phyloP scores from a whole-genome alignment of 2,113 vertebrate genomes.

The Amia ocellicauda region DNA sequence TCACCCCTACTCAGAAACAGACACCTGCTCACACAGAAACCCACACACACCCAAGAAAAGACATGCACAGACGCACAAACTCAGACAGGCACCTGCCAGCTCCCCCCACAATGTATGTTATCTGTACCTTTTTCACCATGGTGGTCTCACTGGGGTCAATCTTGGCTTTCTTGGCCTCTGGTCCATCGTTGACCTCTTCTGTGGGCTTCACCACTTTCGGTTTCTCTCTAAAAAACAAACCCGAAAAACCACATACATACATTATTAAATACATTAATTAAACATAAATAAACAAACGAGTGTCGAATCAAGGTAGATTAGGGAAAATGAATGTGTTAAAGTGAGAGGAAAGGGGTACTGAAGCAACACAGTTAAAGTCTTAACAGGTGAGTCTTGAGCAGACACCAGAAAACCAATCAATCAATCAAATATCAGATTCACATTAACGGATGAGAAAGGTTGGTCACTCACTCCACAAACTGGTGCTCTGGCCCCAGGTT shows the following conservation, averaged over 20 bases:
- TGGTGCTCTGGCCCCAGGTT: slow-evolving; percentile 82
- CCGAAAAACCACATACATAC: not conserved
- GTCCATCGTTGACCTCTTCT: slow-evolving; percentile 68
- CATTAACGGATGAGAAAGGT: too few species aligned
- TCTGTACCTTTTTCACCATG: slow-evolving; percentile 93
- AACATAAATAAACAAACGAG: not conserved
- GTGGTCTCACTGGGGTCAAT: slow-evolving; percentile 77
- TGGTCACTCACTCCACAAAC: slow-evolving; percentile 91
- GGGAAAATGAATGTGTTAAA: too few species aligned
- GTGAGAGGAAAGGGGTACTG: too few species aligned
- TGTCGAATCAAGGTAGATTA: too few species aligned
- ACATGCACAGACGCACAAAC: slow-evolving; percentile 15
- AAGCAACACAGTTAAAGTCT: too few species aligned
- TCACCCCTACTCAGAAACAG: too few species aligned
- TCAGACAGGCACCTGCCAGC: too few species aligned
- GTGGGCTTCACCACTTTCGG: slow-evolving; percentile 70
- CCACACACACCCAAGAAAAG: slow-evolving; percentile 24
- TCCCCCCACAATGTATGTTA: too few species aligned
- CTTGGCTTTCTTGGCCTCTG: slow-evolving; percentile 80
- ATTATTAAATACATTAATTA: not conserved
- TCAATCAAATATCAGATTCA: too few species aligned
- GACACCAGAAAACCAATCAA: too few species aligned
- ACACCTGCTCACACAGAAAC: too few species aligned
- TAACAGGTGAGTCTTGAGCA: not conserved
- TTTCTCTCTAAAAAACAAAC: slow-evolving; percentile 73